phyloP scores from a whole-genome alignment of 2,113 vertebrate genomes.

The Sinocyclocheilus rhinocerous region DNA sequence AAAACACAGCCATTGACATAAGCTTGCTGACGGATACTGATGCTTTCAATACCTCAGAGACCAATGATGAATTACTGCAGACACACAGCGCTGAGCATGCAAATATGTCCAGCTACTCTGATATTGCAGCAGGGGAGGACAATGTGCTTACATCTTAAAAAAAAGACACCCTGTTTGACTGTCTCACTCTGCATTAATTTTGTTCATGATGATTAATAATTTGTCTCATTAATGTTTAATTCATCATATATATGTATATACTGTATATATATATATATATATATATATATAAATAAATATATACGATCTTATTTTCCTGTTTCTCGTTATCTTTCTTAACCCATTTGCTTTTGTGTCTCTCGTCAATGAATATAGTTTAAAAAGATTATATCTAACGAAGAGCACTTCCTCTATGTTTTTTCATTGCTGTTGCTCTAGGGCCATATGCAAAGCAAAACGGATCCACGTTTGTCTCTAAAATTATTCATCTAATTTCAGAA shows the following conservation, averaged over 20 bases:
- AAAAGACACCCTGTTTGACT: slow-evolving; percentile 46
- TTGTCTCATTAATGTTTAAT: slow-evolving; percentile 18
- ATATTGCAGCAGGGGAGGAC: slow-evolving; percentile 61
- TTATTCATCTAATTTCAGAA: not conserved
- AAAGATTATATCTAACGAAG: not conserved
- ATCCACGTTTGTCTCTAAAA: not conserved
- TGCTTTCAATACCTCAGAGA: slow-evolving; percentile 81
- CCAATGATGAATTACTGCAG: slow-evolving; percentile 81
- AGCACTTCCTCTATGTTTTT: slow-evolving; percentile 4
- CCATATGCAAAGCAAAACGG: slow-evolving; percentile 1
- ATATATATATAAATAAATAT: not conserved
- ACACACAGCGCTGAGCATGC: slow-evolving; percentile 80
- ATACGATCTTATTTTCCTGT: not conserved
- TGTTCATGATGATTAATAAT: slow-evolving; percentile 44
- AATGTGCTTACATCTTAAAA: slow-evolving; percentile 70
- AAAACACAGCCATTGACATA: slow-evolving; percentile 78
- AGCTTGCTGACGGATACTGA: slow-evolving; percentile 76
- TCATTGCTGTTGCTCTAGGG: not conserved
- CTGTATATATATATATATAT: not conserved
- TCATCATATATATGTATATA: not conserved
- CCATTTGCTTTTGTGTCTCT: not conserved
- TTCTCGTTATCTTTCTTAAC: not conserved
- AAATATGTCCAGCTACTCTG: slow-evolving; percentile 71
- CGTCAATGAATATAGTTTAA: not conserved
- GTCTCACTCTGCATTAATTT: slow-evolving; percentile 43